Percentiles rank a stretch among this genome's conserved stretches.
Conservation (phyloP, 2,888 invertebrate species). For the Fragum fragum region DNA sequence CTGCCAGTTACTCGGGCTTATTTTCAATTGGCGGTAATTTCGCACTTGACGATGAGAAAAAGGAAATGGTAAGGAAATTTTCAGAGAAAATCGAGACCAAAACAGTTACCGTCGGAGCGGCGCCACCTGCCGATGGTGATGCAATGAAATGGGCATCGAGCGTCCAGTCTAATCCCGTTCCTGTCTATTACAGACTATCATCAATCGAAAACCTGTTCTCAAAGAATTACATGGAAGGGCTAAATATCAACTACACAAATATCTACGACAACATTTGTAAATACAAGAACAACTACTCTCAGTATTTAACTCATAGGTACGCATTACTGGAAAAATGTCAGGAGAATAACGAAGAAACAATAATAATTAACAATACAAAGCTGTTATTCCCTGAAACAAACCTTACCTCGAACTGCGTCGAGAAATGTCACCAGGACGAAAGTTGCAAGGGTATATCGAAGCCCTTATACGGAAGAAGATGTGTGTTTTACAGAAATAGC, state of each 20-base stretch:
- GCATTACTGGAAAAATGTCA: no score
- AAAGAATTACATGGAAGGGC: constrained; percentile 28
- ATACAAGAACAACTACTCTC: constrained; percentile 25
- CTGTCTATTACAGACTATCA: constrained; percentile 34
- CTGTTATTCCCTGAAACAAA: no score
- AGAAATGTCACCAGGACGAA: no score
- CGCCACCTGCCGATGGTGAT: constrained; percentile 55
- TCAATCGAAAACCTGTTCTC: constrained; percentile 52
- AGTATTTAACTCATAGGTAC: neutral
- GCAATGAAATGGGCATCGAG: constrained; percentile 53
- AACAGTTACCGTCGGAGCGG: constrained; percentile 48
- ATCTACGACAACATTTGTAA: constrained; percentile 30
- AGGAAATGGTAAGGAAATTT: constrained; percentile 32
- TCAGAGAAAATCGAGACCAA: constrained; percentile 36
- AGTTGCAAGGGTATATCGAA: no score
- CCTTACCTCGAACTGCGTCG: no score
- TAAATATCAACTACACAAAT: constrained; percentile 25
- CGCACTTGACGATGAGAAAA: constrained; percentile 27
- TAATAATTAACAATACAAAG: no score
- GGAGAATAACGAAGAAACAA: no score
- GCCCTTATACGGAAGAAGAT: no score
- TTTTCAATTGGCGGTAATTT: constrained; percentile 33
- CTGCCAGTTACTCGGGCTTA: constrained; percentile 46
- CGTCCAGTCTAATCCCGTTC: constrained; percentile 49
- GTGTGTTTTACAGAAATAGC: no score